Evolutionary conservation across 2,113 vertebrate species (phyloP).

Genomic region (Carlito syrichta): DNA sequence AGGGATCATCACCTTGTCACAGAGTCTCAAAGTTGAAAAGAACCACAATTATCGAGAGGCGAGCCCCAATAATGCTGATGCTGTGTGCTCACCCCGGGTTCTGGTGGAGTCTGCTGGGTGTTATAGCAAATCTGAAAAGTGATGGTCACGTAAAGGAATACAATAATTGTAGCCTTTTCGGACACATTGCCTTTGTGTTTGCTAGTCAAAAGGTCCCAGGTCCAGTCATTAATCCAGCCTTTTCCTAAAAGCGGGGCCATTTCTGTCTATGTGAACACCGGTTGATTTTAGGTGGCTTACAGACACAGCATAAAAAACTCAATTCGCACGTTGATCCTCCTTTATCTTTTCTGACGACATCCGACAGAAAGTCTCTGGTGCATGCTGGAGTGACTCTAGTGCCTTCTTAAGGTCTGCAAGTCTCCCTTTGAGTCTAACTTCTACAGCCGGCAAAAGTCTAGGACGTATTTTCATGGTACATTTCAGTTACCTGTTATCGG

Average conservation of each 20-base stretch:
- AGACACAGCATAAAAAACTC: background rate
- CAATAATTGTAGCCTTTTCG: too few species aligned
- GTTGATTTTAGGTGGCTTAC: background rate
- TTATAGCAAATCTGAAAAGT: background rate
- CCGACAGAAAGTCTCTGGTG: background rate
- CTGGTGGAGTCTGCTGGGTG: background rate
- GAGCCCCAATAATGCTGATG: accelerated
- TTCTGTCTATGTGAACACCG: background rate
- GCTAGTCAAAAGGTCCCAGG: background rate
- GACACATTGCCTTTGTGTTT: too few species aligned
- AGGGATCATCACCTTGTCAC: background rate
- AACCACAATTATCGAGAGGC: background rate
- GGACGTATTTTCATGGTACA: background rate
- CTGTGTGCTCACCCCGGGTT: background rate
- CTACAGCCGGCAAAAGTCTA: accelerated
- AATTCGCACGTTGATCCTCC: background rate
- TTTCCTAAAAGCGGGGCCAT: background rate
- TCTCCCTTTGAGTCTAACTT: background rate
- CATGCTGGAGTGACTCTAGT: background rate
- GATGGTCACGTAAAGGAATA: accelerated
- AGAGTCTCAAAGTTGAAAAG: background rate
- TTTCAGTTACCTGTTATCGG: background rate
- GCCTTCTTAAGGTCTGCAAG: too few species aligned
- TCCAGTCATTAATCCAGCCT: background rate
- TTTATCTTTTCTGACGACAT: background rate